These are phyloP conservation scores for Theonella swinhoei DNA, from an alignment of 37 sponge, comb jelly and placozoan genomes.

Conservation along the genomic window DNA sequence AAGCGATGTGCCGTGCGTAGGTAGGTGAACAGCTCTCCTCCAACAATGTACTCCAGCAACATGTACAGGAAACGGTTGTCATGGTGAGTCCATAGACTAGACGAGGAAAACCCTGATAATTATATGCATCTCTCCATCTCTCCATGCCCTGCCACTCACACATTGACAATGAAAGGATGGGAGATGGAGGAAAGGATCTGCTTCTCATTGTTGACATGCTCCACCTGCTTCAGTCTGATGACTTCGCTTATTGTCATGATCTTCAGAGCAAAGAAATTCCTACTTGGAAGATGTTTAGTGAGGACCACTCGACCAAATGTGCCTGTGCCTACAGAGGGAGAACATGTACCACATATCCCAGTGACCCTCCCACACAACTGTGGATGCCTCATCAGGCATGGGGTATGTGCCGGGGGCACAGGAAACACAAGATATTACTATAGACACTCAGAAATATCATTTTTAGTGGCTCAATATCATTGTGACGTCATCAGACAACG, in stretches of 20 bases:
- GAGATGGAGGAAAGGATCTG: conserved; percentile 67
- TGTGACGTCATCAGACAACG: too few relatives aligned
- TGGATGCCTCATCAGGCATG: too few relatives aligned
- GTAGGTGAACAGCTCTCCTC: conserved; percentile 96
- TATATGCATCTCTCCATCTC: too few relatives aligned
- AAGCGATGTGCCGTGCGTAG: conserved; percentile 85
- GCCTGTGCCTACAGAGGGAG: conserved; percentile 84
- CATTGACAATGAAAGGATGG: conserved; percentile 92
- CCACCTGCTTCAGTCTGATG: conserved; percentile 82
- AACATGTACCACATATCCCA: too few relatives aligned
- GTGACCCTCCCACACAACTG: too few relatives aligned
- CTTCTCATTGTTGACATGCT: conserved; percentile 95
- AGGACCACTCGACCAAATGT: conserved; percentile 94
- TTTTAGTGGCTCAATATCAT: too few relatives aligned
- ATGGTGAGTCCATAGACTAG: conserved; percentile 84
- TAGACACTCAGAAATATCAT: neutral
- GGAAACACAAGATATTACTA: neutral
- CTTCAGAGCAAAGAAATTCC: conserved; percentile 85
- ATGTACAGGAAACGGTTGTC: conserved; percentile 93
- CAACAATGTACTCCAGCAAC: conserved; percentile 87
- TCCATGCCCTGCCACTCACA: too few relatives aligned
- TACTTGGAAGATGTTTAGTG: conserved; percentile 58
- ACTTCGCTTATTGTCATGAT: conserved; percentile 93
- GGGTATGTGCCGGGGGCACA: neutral
- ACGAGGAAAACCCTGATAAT: neutral